phyloP scores from a whole-genome alignment of 2,888 invertebrate species.

The Aquatica leii region DNA sequence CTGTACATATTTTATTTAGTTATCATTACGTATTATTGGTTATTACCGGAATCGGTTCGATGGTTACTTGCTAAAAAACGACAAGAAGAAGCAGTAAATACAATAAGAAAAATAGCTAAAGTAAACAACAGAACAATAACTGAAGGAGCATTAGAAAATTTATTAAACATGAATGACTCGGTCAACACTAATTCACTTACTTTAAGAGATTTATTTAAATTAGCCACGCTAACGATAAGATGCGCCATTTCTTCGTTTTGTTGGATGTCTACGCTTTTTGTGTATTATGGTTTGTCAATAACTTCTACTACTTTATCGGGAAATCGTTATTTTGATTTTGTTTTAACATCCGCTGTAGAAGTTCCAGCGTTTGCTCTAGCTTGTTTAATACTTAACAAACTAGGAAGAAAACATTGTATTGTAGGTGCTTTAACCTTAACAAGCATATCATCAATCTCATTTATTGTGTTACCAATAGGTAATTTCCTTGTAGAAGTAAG shows the following conservation, averaged over 20 bases:
- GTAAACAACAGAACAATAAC: background rate
- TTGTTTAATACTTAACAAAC: conserved; percentile 68
- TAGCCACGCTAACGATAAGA: conserved; percentile 64
- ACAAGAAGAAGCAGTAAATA: conserved; percentile 55
- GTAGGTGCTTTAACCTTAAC: conserved; percentile 68
- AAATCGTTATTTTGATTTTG: conserved; percentile 81
- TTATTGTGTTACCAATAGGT: conserved; percentile 46
- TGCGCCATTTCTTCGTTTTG: conserved; percentile 74
- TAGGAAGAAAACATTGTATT: conserved; percentile 71
- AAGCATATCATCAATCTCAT: conserved; percentile 66
- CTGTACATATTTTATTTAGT: conserved; percentile 74
- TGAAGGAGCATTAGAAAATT: conserved; percentile 50
- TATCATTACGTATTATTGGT: conserved; percentile 72
- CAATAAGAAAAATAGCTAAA: background rate
- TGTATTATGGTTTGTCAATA: conserved; percentile 82
- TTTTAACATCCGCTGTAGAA: conserved; percentile 72
- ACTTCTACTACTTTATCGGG: conserved; percentile 77
- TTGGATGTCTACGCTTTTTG: conserved; percentile 81
- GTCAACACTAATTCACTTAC: too few relatives aligned
- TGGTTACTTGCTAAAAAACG: conserved; percentile 76
- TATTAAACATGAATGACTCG: too few relatives aligned
- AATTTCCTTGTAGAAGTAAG: conserved; percentile 35
- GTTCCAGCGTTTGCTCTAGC: conserved; percentile 74
- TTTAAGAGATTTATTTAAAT: conserved; percentile 61
- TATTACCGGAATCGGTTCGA: conserved; percentile 76